These are phyloP conservation scores for Tiphia femorata DNA, from an alignment of 2,888 invertebrate genomes.

Conservation along the genomic window DNA sequence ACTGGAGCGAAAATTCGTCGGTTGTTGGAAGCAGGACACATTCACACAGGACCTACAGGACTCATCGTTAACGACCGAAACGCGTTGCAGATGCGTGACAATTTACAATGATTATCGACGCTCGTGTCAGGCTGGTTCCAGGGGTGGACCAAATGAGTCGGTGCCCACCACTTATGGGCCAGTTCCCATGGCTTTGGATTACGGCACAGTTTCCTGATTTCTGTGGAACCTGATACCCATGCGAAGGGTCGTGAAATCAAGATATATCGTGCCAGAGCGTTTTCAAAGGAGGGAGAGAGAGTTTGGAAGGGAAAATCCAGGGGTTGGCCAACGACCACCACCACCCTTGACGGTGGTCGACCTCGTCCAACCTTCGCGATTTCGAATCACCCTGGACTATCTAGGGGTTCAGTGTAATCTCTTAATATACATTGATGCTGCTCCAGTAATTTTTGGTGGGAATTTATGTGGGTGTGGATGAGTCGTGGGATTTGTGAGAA, in stretches of 20 bases:
- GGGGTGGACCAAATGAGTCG: not conserved
- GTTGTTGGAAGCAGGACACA: conserved; percentile 5
- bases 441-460: too few species aligned
- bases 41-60: not conserved
- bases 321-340: too few species aligned
- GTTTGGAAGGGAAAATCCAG: not conserved
- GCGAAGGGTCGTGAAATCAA: conserved; percentile 68
- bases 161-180: conserved; percentile 3
- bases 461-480: too few species aligned
- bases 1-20: conserved; percentile 11
- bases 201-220: conserved; percentile 65
- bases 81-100: conserved; percentile 62
- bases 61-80: conserved; percentile 50
- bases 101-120: conserved; percentile 62
- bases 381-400: too few species aligned
- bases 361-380: too few species aligned
- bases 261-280: conserved; percentile 66
- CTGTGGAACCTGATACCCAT: conserved; percentile 67
- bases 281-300: not conserved
- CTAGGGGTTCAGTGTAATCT: too few species aligned
- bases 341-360: too few species aligned
- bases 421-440: too few species aligned
- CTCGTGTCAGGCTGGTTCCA: conserved; percentile 12
- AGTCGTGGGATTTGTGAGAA: too few species aligned
- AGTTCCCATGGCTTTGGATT: conserved; percentile 56